Conservation (phyloP, 1,140 invertebrate species). For the Zaprionus tsacasi region DNA sequence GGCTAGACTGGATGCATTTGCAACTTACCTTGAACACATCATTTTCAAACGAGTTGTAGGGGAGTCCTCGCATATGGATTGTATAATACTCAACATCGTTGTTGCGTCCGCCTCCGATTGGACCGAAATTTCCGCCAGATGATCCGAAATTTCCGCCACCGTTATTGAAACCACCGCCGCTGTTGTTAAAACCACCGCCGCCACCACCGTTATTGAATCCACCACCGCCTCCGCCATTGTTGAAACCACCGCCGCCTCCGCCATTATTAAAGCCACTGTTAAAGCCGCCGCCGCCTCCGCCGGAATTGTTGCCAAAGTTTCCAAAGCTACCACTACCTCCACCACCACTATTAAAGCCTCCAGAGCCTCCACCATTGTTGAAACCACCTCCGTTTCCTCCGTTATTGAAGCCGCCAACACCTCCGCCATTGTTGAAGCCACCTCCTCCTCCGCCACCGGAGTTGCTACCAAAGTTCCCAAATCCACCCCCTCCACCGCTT, state of each 20-base stretch:
- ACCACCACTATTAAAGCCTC: constrained; percentile 61
- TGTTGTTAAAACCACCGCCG: constrained; percentile 62
- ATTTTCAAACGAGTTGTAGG: constrained; percentile 81
- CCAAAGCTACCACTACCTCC: constrained; percentile 59
- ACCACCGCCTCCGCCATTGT: constrained; percentile 66
- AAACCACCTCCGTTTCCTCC: constrained; percentile 51
- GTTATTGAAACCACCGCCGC: constrained; percentile 50
- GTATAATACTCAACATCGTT: constrained; percentile 73
- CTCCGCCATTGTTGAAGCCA: constrained; percentile 56
- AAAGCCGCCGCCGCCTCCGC: constrained; percentile 42
- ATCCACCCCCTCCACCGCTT: constrained; percentile 54
- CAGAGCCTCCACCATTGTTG: constrained; percentile 53
- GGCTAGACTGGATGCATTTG: background rate
- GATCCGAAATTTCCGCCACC: constrained; percentile 44
- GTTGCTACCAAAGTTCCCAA: constrained; percentile 58
- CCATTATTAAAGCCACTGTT: constrained; percentile 57
- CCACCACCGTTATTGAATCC: constrained; percentile 57
- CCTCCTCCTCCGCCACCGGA: constrained; percentile 41
- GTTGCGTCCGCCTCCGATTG: constrained; percentile 63
- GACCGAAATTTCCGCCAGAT: constrained; percentile 57
- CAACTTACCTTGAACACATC: constrained; percentile 76
- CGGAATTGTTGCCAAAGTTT: constrained; percentile 66
- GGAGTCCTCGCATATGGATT: constrained; percentile 80
- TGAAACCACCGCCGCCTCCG: constrained; percentile 51
- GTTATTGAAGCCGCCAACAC: constrained; percentile 42